A percentile compares a stretch with the other conserved stretches of the same genome.
These are phyloP conservation scores for Coecobrya sp. DNA, from an alignment of 2,888 invertebrate species.

Conservation along the genomic window DNA sequence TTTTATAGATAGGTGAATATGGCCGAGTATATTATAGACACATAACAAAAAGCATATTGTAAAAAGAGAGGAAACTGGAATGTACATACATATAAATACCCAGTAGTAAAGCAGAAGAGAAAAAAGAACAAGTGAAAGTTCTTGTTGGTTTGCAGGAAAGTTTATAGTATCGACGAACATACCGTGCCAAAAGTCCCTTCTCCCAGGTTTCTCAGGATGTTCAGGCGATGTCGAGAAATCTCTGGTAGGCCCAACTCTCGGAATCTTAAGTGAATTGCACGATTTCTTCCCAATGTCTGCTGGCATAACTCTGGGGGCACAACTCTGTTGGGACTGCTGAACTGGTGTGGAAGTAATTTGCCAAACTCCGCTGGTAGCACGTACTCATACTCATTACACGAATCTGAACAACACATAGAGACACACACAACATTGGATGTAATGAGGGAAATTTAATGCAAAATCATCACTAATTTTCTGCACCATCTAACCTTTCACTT, in stretches of 20 bases:
- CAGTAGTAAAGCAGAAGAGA: neutral
- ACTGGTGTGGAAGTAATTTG: constrained; percentile 85
- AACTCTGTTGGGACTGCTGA: constrained; percentile 81
- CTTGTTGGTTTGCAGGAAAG: constrained; percentile 26
- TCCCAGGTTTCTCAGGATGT: constrained; percentile 95
- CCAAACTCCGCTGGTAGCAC: constrained; percentile 86
- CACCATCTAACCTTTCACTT: constrained; percentile 55
- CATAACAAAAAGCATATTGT: neutral
- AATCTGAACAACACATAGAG: constrained; percentile 78
- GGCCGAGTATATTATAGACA: neutral
- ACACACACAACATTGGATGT: constrained; percentile 53
- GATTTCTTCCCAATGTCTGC: constrained; percentile 80
- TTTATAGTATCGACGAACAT: constrained; percentile 87
- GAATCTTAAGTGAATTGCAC: constrained; percentile 85
- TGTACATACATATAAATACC: neutral
- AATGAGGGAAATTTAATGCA: constrained; percentile 71
- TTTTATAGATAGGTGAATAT: constrained; percentile 60
- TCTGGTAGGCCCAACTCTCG: constrained; percentile 90
- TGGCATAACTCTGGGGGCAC: constrained; percentile 73
- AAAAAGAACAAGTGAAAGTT: constrained; percentile 54
- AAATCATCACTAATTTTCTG: constrained; percentile 74
- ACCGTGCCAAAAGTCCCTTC: constrained; percentile 97
- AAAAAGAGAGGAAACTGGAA: constrained; percentile 16
- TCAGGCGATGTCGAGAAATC: constrained; percentile 94
- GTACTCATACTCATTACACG: constrained; percentile 86